phyloP scores from a whole-genome alignment of 2,113 vertebrate genomes.

The Callipepla squamata region DNA sequence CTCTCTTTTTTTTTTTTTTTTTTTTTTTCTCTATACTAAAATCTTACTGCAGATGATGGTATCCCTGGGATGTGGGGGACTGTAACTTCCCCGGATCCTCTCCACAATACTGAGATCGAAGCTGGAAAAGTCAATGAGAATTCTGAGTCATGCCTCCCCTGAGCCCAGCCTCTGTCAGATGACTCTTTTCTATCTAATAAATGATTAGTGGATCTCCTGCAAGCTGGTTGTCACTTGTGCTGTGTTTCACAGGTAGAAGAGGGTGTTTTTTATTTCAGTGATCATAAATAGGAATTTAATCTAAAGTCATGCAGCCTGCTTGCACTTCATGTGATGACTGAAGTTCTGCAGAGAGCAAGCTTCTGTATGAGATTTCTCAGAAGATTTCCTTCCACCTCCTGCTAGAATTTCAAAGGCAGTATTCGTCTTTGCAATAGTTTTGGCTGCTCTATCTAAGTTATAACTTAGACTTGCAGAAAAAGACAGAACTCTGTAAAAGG shows the following conservation, averaged over 20 bases:
- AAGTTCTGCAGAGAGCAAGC: not conserved
- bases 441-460: not conserved
- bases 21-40: not conserved
- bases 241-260: not conserved
- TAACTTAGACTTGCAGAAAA: not conserved
- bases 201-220: not conserved
- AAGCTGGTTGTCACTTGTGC: accelerated
- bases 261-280: not conserved
- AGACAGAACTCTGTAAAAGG: not conserved
- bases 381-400: not conserved
- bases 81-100: accelerated
- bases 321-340: not conserved
- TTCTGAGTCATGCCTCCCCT: not conserved
- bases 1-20: too few relatives aligned
- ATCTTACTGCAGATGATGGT: not conserved
- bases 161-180: not conserved
- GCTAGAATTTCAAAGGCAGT: not conserved
- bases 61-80: not conserved
- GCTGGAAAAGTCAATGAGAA: not conserved
- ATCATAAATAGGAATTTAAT: not conserved
- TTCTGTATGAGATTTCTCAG: not conserved
- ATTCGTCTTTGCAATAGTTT: not conserved
- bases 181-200: not conserved
- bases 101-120: not conserved
- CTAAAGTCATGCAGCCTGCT: not conserved